Evolutionary conservation across 92 coral and sea anemone species (phyloP), one percentile per base, ranked within the genome.

Genomic region (Bergia puertoricense): DNA sequence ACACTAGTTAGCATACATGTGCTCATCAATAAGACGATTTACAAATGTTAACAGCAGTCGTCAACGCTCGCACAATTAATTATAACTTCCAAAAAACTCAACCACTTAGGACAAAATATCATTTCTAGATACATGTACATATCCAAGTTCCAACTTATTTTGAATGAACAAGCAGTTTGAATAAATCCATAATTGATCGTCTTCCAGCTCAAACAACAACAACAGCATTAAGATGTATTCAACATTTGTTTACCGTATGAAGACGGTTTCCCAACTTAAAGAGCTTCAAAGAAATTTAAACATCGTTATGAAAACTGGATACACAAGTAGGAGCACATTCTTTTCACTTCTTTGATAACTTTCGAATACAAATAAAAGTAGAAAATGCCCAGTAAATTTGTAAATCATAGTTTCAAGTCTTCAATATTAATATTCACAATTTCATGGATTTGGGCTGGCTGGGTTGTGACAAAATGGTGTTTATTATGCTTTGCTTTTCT

Each of bases 41-140:
- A 30, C 30, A 30, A 30, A 30, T 30, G 30, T 30, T 30, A 30
- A 30, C 30, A 81, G 85, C 85, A 20, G 72, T 81, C 50, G 85
- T 81, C 85, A 81, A 81, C 39, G 50, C 71, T 81, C 85, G 71
- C 40, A 81, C 50, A 39, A 81, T 81, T 71, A 81, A 69, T 81
- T 81, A 54, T 54, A 20, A 30, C 30, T 30, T 30, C 30, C 30
- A 30, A 30, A 30, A 30, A 30, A 30, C 30, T 30, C 30, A 30
- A 30, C 30, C 30, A 30, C 65, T 56, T 7, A 9, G 10, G 66
- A 57, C 18, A 57, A 57, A 18, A 9, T 57, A 57, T 9, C 66
- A 57, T 2, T 57, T 9, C 66, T 57, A 57, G 66, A 57, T 57
- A 57, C 66, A 57, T 9, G 18, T 30, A 30, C 30, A 30, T 30